A percentile compares a stretch with the other conserved stretches of the same genome.
Conservation (phyloP, 2,113 vertebrate genomes). For the Apteryx mantelli region DNA sequence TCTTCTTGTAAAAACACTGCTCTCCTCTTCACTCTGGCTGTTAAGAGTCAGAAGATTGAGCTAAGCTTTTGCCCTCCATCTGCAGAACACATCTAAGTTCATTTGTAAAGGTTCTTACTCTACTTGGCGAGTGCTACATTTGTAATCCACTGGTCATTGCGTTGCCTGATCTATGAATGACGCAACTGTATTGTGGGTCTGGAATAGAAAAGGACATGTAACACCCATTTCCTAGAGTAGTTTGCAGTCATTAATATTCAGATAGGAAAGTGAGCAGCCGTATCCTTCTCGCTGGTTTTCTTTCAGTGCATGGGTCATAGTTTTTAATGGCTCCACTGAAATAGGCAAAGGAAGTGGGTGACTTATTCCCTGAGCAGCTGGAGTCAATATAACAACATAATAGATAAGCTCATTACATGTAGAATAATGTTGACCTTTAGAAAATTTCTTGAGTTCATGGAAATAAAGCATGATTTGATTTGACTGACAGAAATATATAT, state of each 20-base stretch:
- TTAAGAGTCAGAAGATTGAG: not conserved
- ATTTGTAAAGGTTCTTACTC: not conserved
- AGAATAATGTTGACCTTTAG: not conserved
- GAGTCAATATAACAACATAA: not conserved
- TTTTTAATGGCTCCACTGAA: not conserved
- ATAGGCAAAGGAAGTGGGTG: not conserved
- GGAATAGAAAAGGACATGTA: not conserved
- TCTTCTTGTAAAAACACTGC: not conserved
- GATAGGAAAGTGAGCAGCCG: not conserved
- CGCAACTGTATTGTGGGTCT: not conserved
- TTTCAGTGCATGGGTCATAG: not conserved
- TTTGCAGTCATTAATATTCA: not conserved
- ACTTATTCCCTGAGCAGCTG: not conserved
- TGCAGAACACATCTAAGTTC: not conserved
- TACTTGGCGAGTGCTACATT: fast-evolving
- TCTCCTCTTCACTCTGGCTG: not conserved
- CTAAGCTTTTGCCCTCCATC: not conserved
- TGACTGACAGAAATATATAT: not conserved
- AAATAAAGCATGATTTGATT: not conserved
- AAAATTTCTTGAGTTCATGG: not conserved
- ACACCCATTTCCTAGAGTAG: not conserved
- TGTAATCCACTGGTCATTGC: not conserved
- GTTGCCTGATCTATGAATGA: not conserved
- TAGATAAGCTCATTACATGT: not conserved
- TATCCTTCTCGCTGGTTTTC: not conserved